phyloP scores from a whole-genome alignment of 1,140 invertebrate species.

The Tenebrio molitor region DNA sequence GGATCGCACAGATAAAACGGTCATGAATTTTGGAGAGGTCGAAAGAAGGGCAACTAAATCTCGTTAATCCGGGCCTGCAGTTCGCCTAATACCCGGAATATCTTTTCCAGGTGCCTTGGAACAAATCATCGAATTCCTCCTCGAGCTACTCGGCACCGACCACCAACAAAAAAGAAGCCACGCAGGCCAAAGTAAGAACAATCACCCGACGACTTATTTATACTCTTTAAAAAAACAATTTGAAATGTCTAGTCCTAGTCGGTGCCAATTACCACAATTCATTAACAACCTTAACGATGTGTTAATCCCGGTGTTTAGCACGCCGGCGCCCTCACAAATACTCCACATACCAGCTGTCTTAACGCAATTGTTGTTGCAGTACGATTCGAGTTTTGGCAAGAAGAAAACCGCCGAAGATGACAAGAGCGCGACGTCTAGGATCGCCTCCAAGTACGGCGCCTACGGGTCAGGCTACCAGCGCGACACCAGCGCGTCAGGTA shows the following conservation, averaged over 20 bases:
- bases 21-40: too few relatives aligned
- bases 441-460: constrained; percentile 56
- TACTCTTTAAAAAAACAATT: constrained; percentile 10
- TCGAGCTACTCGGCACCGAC: constrained; percentile 39
- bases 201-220: constrained; percentile 19
- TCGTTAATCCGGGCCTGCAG: too few relatives aligned
- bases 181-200: constrained; percentile 19
- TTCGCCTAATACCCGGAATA: background rate
- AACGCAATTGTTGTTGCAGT: constrained; percentile 52
- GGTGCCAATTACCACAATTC: constrained; percentile 28
- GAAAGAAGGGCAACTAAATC: too few relatives aligned
- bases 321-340: background rate
- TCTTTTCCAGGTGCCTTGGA: constrained; percentile 44
- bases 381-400: constrained; percentile 54
- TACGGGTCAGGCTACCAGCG: constrained; percentile 56
- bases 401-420: constrained; percentile 50
- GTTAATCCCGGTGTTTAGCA: background rate
- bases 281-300: constrained; percentile 23
- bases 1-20: too few relatives aligned
- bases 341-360: background rate
- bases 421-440: constrained; percentile 51
- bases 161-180: constrained; percentile 25
- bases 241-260: background rate
- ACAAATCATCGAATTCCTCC: constrained; percentile 39
- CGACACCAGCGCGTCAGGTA: constrained; percentile 46